Evolutionary conservation across 2,888 invertebrate species (phyloP).

Genomic region (Netelia inedita): DNA sequence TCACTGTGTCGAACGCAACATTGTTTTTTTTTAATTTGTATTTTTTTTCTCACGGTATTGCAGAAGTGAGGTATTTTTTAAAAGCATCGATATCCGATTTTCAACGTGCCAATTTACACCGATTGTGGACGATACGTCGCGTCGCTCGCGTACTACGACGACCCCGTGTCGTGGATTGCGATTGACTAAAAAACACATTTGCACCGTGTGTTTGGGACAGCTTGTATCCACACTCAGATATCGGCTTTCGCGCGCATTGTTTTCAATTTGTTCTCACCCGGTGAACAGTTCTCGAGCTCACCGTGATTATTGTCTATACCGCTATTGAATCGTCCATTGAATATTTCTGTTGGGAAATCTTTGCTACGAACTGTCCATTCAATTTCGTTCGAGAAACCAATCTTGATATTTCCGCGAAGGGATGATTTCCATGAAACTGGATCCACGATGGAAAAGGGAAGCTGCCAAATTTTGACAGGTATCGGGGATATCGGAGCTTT

Average conservation of each 20-base stretch:
- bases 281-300: background rate
- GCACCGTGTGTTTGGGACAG: background rate
- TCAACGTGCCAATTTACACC: background rate
- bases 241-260: background rate
- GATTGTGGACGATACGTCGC: background rate
- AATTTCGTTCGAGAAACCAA: no score
- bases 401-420: no score
- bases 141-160: background rate
- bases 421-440: no score
- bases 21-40: background rate
- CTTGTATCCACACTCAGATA: background rate
- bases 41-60: no score
- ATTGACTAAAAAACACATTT: constrained; percentile 25
- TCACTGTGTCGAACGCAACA: background rate
- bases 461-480: no score
- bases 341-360: background rate
- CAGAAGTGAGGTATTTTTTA: background rate
- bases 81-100: background rate
- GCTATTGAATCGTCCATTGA: background rate
- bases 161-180: constrained; percentile 20
- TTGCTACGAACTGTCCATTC: background rate
- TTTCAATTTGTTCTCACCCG: constrained; percentile 5
- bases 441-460: no score
- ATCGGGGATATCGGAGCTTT: no score
- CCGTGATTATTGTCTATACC: background rate